These are phyloP conservation scores for Galago senegalensis DNA, from an alignment of 2,797 vertebrate species.

Conservation along the genomic window DNA sequence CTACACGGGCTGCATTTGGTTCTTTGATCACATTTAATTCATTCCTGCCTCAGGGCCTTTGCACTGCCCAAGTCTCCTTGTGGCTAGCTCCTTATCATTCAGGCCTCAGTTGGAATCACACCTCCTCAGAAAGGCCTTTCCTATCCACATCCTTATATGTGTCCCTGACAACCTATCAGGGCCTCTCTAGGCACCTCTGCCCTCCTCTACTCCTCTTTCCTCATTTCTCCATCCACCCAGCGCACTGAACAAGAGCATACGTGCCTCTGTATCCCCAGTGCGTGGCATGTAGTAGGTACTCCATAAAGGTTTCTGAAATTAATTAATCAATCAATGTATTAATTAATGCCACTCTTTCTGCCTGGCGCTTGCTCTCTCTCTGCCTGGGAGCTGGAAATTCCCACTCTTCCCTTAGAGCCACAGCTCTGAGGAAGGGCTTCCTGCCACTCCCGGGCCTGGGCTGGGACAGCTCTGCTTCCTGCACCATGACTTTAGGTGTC, in stretches of 20 bases:
- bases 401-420: background rate
- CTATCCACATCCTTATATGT: too few relatives aligned
- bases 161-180: too few relatives aligned
- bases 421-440: background rate
- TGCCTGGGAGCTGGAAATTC: background rate
- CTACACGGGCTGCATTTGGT: background rate
- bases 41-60: constrained; percentile 1
- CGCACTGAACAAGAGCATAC: background rate
- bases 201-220: background rate
- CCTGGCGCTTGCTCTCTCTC: background rate
- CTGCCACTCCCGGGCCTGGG: fast-evolving
- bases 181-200: background rate
- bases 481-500: fast-evolving
- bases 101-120: background rate
- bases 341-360: background rate
- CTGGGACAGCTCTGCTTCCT: background rate
- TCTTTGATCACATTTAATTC: background rate
- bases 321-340: background rate
- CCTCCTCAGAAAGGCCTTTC: background rate
- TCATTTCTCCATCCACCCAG: background rate
- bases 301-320: background rate
- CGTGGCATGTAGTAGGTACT: background rate
- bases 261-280: background rate
- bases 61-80: background rate
- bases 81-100: background rate